Percentiles rank a stretch among this genome's conserved stretches.
Conservation (phyloP, 2,113 vertebrate genomes). For the Pelvicachromis taeniatus region DNA sequence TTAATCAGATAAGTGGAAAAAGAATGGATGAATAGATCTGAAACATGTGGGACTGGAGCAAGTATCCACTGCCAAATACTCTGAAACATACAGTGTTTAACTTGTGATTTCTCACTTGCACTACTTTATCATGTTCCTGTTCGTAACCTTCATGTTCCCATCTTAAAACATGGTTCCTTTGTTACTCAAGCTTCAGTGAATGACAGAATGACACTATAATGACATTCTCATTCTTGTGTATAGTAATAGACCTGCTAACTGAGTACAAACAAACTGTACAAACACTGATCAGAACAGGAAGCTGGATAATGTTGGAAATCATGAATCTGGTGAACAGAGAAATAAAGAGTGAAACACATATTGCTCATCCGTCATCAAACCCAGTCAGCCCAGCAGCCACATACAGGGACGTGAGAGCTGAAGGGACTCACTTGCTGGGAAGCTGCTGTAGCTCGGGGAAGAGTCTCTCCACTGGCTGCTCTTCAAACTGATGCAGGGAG, state of each 20-base stretch:
- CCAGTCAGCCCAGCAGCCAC: not conserved
- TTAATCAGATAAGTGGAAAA: not conserved
- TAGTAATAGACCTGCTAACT: not conserved
- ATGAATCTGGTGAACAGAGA: not conserved
- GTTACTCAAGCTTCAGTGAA: not conserved
- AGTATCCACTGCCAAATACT: too few species aligned
- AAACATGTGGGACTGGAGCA: not conserved
- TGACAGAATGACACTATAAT: not conserved
- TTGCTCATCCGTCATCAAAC: not conserved
- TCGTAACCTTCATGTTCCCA: not conserved
- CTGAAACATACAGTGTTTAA: too few species aligned
- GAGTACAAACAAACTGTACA: not conserved
- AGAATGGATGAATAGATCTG: not conserved
- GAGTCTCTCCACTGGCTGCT: conserved; percentile 84
- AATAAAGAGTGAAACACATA: not conserved
- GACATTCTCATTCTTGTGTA: not conserved
- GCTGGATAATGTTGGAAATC: not conserved
- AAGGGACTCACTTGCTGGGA: conserved; percentile 81
- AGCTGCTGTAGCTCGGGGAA: conserved; percentile 85
- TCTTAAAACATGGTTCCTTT: not conserved
- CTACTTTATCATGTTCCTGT: not conserved
- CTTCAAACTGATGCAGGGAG: conserved; percentile 89
- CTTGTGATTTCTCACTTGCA: too few species aligned
- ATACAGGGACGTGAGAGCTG: not conserved
- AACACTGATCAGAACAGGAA: not conserved